These are phyloP conservation scores for Pyrgilauda ruficollis DNA, from an alignment of 2,113 vertebrate genomes.

Conservation along the genomic window DNA sequence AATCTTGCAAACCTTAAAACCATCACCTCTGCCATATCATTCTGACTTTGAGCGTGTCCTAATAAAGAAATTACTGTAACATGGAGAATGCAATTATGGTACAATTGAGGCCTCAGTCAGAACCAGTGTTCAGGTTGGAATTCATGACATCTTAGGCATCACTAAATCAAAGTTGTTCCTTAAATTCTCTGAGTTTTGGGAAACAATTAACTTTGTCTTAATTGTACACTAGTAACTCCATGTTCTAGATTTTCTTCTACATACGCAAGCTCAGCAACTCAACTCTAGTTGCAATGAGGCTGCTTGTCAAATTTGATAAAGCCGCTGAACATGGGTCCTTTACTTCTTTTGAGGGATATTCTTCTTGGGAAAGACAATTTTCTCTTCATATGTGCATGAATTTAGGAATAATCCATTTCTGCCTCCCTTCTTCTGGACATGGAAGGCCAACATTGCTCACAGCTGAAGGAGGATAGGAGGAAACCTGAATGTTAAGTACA, in stretches of 20 bases:
- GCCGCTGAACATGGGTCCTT: not conserved
- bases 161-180: not conserved
- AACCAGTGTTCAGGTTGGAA: not conserved
- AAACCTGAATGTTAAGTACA: not conserved
- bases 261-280: not conserved
- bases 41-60: not conserved
- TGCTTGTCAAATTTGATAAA: not conserved
- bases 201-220: not conserved
- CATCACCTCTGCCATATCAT: not conserved
- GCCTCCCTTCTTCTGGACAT: not conserved
- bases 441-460: not conserved
- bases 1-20: not conserved
- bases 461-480: not conserved
- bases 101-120: not conserved
- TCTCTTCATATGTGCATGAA: not conserved
- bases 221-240: not conserved
- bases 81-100: not conserved
- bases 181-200: not conserved
- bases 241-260: not conserved
- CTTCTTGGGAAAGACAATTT: not conserved
- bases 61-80: not conserved
- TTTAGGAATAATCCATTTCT: not conserved
- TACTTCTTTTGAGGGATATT: not conserved
- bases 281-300: not conserved
- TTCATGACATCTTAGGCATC: not conserved